Evolutionary conservation across 1,140 invertebrate genomes (phyloP).

Genomic region (Pomacea maculata): DNA sequence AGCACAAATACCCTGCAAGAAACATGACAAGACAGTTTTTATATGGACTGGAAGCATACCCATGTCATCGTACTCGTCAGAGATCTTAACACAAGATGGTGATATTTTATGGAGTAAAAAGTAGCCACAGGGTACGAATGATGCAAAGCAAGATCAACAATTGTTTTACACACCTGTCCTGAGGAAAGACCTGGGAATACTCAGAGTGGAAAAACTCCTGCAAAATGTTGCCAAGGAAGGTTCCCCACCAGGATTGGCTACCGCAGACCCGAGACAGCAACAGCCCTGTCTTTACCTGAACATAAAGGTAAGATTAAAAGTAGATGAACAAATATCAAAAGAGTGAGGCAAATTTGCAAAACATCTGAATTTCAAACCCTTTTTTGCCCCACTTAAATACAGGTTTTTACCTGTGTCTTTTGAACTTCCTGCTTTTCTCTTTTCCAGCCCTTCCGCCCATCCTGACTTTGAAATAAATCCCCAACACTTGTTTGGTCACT

Average conservation of each 20-base stretch:
- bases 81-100: neutral
- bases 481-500: too few species aligned
- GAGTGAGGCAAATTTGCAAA: neutral
- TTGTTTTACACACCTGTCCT: constrained; percentile 76
- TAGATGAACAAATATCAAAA: neutral
- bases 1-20: constrained; percentile 82
- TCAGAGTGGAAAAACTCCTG: constrained; percentile 81
- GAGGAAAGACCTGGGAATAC: constrained; percentile 81
- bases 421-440: neutral
- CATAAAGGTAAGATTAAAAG: neutral
- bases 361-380: neutral
- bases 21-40: constrained; percentile 2
- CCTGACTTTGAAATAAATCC: too few species aligned
- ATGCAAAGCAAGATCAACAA: neutral
- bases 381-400: neutral
- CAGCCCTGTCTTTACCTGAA: constrained; percentile 71
- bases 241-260: constrained; percentile 86
- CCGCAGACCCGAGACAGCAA: constrained; percentile 83
- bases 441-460: constrained; percentile 1
- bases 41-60: too few species aligned
- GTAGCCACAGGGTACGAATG: too few species aligned
- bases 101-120: too few species aligned
- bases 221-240: constrained; percentile 83
- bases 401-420: neutral
- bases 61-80: too few species aligned